Percentiles rank a stretch among this genome's conserved stretches.
These are phyloP conservation scores for Eristalis pertinax DNA, from an alignment of 2,888 invertebrate species.

Conservation along the genomic window DNA sequence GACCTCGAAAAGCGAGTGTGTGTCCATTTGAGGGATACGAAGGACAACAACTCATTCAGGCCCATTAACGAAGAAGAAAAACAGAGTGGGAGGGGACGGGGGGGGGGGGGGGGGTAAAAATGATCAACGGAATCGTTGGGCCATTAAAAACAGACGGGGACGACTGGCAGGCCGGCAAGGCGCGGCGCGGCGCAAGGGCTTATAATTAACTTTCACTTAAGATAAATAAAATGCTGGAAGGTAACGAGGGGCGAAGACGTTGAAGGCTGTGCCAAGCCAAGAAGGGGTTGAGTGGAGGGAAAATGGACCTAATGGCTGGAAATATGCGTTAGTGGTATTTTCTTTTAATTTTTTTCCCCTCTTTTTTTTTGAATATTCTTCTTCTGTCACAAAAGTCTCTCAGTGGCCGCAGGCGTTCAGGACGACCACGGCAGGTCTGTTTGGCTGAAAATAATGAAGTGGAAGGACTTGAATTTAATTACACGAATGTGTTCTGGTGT, in stretches of 20 bases:
- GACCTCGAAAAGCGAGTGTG: not conserved
- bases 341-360: constrained; percentile 54
- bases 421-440: not conserved
- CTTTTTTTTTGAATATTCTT: constrained; percentile 16
- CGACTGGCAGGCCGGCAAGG: not conserved
- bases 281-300: not conserved
- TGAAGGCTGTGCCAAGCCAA: constrained; percentile 17
- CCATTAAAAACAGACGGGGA: constrained; percentile 69
- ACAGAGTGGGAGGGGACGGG: too few relatives aligned
- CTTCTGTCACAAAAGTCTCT: constrained; percentile 51
- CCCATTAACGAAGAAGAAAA: constrained; percentile 50
- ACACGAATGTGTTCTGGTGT: constrained; percentile 3
- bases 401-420: not conserved
- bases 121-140: constrained; percentile 60
- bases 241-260: constrained; percentile 1
- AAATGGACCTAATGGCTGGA: constrained; percentile 45
- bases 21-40: constrained; percentile 52
- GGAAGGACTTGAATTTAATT: constrained; percentile 60
- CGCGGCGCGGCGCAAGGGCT: constrained; percentile 9
- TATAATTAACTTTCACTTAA: constrained; percentile 69
- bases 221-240: constrained; percentile 61
- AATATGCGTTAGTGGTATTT: constrained; percentile 51
- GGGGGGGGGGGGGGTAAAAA: too few relatives aligned
- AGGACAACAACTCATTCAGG: constrained; percentile 33
- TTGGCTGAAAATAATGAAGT: constrained; percentile 44